Percentiles rank a stretch among this genome's conserved stretches.
These are phyloP conservation scores for Ameiurus melas DNA, from an alignment of 2,113 vertebrate genomes.

Conservation along the genomic window DNA sequence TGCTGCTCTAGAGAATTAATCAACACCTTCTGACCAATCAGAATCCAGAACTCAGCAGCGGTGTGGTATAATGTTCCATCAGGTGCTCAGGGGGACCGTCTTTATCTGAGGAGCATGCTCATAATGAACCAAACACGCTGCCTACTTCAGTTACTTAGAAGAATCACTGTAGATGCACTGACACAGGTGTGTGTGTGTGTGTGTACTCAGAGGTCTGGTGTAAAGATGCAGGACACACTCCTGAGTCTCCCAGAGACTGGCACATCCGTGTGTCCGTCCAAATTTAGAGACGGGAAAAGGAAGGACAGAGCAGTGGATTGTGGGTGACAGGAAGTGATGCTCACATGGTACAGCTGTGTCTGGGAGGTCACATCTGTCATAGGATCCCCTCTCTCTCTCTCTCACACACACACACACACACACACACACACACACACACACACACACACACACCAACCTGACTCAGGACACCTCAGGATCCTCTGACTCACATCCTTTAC, in stretches of 20 bases:
- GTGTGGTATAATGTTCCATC: background rate
- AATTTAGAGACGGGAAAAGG: constrained; percentile 46
- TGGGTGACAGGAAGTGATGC: constrained; percentile 49
- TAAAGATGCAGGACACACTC: background rate
- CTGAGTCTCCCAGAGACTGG: constrained; percentile 12
- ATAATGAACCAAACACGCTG: background rate
- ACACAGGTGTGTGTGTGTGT: background rate
- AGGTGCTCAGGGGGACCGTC: too few relatives aligned
- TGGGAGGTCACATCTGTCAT: constrained; percentile 38
- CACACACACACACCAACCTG: too few relatives aligned
- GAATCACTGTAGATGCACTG: background rate
- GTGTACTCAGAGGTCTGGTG: background rate
- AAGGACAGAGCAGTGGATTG: constrained; percentile 42
- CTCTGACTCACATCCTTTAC: constrained; percentile 38
- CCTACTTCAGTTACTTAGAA: background rate
- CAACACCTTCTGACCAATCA: background rate
- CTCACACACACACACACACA: background rate
- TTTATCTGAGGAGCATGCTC: too few relatives aligned
- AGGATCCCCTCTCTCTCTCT: constrained; percentile 22
- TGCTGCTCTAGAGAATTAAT: background rate
- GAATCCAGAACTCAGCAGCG: background rate
- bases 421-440: too few relatives aligned
- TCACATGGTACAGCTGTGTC: constrained; percentile 33
- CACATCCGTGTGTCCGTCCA: constrained; percentile 19
- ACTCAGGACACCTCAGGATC: background rate